Base-by-base conservation (phyloP, 2,797 vertebrate genomes). In the Halcyon chelicuti region DNA sequence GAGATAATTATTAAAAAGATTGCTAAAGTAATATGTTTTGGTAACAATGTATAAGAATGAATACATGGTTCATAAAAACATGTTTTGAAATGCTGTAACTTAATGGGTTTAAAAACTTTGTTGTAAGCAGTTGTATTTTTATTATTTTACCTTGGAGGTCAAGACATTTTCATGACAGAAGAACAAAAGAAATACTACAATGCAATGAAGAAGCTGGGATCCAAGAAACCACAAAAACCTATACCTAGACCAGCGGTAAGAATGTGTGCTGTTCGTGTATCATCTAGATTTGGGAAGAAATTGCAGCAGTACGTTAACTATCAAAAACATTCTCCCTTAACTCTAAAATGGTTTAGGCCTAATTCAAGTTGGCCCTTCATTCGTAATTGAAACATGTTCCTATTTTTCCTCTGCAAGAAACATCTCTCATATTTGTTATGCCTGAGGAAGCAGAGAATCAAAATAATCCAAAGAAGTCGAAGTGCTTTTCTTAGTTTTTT, bases 121-220 rank as follows among this genome's bases (percentile, higher is more conserved):
- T 98, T 98, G 75, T 98, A 98, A 98, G 85, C 91, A 88, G 35
- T 92, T 95, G 88, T 94, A 40, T 84, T 97, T 73, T 98, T 84
- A n/a, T 93, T 97, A 95, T 92, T 99, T 98, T 99, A 99, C 99
- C 99, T 99, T 97, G 99, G 99, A 98, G 99, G 99, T 97, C 99
- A 99, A 97, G 99, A 99, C 82, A 99, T 99, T 96, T 99, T 99
- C 94, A 99, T 99, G 99, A 99, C 99, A 57, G 99, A 99, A 97
- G 99, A 99, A 97, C 99, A 99, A 94, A 99, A 99, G 96, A 99
- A 99, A 98, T 99, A 99, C 68, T 99, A 99, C 90, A 99, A 99
- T 96, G 99, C 99, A 67, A 99, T 99, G 99, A 99, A 99, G 97
- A 99, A 99, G 79, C 94, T 99, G 55, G 99, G 99, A 13, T 99